Conservation (phyloP, 2,113 vertebrate genomes). For the Heterochromis multidens region DNA sequence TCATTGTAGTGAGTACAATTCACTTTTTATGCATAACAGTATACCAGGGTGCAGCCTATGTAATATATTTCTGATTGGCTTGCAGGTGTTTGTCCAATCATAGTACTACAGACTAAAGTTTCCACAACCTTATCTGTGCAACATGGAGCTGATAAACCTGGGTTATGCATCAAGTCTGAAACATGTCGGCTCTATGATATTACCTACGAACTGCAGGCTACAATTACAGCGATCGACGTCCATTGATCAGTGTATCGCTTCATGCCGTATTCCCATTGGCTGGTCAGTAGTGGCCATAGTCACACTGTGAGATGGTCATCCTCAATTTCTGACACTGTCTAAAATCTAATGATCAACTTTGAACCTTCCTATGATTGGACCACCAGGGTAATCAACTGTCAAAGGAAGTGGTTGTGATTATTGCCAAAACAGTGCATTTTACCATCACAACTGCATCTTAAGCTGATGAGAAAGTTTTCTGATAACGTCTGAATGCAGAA, state of each 20-base stretch:
- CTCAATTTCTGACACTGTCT: not conserved
- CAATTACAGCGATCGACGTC: not conserved
- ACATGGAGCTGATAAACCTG: not conserved
- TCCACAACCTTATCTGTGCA: not conserved
- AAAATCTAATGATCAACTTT: not conserved
- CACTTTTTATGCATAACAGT: not conserved
- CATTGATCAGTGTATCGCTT: no score
- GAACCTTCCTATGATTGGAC: not conserved
- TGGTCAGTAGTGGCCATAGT: not conserved
- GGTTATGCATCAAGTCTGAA: not conserved
- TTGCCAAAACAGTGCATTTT: not conserved
- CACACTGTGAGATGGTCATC: not conserved
- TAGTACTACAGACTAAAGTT: not conserved
- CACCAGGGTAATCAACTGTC: no score
- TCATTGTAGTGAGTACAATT: not conserved
- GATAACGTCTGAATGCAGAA: not conserved
- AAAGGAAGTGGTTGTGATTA: not conserved
- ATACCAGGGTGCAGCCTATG: not conserved
- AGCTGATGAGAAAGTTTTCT: not conserved
- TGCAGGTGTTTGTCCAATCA: not conserved
- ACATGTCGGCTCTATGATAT: no score
- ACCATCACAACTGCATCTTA: not conserved
- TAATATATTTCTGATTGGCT: not conserved
- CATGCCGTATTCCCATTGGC: not conserved
- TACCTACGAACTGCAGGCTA: no score